phyloP scores from a whole-genome alignment of 1,140 invertebrate species.

The Nylanderia fulva region DNA sequence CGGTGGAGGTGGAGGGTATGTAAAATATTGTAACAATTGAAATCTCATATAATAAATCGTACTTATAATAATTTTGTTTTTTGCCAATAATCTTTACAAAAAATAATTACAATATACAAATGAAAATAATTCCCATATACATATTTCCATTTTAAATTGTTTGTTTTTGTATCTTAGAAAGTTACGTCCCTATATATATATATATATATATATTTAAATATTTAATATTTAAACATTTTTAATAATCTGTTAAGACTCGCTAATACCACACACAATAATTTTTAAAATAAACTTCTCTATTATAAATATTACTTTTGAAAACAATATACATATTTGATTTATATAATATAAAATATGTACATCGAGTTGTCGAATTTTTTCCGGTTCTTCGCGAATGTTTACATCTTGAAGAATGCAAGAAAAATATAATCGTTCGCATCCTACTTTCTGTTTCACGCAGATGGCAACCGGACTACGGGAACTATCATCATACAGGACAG shows the following conservation, averaged over 20 bases:
- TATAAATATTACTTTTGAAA: too few relatives aligned
- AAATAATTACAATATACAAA: not conserved
- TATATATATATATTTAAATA: too few relatives aligned
- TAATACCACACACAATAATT: not conserved
- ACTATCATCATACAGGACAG: slow-evolving; percentile 61
- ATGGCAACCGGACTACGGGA: slow-evolving; percentile 61
- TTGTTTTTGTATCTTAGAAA: too few relatives aligned
- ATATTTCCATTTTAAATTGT: too few relatives aligned
- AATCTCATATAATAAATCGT: not conserved
- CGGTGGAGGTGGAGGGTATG: slow-evolving; percentile 63
- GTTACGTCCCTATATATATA: too few relatives aligned
- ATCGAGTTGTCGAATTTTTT: too few relatives aligned
- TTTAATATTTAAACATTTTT: not conserved
- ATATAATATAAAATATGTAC: too few relatives aligned
- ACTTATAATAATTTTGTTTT: not conserved
- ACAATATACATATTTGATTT: too few relatives aligned
- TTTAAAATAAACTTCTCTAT: too few relatives aligned
- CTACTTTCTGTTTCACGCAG: slow-evolving; percentile 27
- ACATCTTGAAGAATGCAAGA: not conserved
- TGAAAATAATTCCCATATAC: too few relatives aligned
- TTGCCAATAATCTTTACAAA: not conserved
- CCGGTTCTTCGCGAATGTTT: not conserved
- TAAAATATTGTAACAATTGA: not conserved
- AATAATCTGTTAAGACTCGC: too few relatives aligned
- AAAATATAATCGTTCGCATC: slow-evolving; percentile 17